Base-by-base conservation (phyloP, 2,797 vertebrate species). In the Pteronotus mesoamericanus region DNA sequence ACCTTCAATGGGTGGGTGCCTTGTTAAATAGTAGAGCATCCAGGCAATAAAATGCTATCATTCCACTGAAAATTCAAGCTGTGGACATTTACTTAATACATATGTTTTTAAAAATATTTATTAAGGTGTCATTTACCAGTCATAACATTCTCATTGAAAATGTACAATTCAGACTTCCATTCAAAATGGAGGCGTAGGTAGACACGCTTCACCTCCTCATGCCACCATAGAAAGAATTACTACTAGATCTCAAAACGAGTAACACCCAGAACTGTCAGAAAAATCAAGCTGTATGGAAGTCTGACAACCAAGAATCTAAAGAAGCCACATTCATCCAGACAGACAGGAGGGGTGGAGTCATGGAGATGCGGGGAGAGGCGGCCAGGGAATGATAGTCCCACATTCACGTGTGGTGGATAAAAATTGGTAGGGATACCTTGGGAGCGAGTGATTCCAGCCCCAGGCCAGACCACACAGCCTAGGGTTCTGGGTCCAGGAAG, bases 41-140 rank as follows among this genome's bases (percentile, higher is more conserved):
- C 9, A 1, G 12, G 26, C 6, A 14, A 29, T 3, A 39, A 24
- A 57, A 26, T 0, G n/a, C 29, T 57, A 1, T 29, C 2, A 74
- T 21, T 37, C 29, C 32, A 53, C 32, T 32, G 9, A 32, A 57
- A 32, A 57, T 5, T 57, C 32, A 46, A 75, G 24, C 29, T 7
- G 9, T 61, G 55, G 19, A 68, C 42, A 88, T 51, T 3, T 18
- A n/a, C 53, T 77, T 83, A 55, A 24, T 29, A 59, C 59, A 59
- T 59, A 59, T 29, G 59, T 32, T 74, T 92, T 66, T n/a, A 37
- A 89, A 75, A 18, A 9, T 68, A 55, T 18, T n/a, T 75, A 44
- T 24, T 77, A 3, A 77, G 29, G 32, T 39, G 22, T 85, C 3
- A 55, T 42, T 84, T 16, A 42, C 37, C 55, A 3, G 37, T 26